A percentile compares a stretch with the other conserved stretches of the same genome.
Conservation (phyloP, 2,888 invertebrate genomes). For the Calliphora vomitoria region DNA sequence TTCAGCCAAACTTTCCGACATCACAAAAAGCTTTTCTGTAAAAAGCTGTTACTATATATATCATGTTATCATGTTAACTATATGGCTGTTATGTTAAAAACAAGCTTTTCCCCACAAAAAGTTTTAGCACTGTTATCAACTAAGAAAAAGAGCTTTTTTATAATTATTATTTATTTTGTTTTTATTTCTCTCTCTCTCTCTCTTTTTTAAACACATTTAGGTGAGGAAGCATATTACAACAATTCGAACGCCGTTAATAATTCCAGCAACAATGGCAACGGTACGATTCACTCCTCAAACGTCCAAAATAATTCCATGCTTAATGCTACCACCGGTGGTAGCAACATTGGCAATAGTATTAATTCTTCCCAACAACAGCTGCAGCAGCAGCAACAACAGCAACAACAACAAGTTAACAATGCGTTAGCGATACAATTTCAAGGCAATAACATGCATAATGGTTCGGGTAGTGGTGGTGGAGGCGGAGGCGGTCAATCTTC, state of each 20-base stretch:
- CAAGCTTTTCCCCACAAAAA: background rate
- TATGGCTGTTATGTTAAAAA: background rate
- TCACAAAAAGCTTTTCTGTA: no score
- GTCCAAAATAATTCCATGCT: constrained; percentile 84
- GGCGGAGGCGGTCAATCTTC: constrained; percentile 72
- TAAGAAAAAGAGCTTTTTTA: constrained; percentile 13
- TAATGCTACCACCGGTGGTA: constrained; percentile 74
- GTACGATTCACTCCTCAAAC: constrained; percentile 81
- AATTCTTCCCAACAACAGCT: constrained; percentile 75
- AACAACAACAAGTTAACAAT: constrained; percentile 80
- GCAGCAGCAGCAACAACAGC: constrained; percentile 77
- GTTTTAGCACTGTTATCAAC: background rate
- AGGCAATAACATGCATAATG: constrained; percentile 80
- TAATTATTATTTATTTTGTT: constrained; percentile 22
- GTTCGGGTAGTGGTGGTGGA: constrained; percentile 73
- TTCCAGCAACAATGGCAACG: constrained; percentile 80
- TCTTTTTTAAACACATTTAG: constrained; percentile 75
- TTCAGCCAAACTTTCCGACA: no score
- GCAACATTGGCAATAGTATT: constrained; percentile 68
- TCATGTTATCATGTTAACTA: no score
- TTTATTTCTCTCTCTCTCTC: constrained; percentile 20
- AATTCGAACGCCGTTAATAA: constrained; percentile 77
- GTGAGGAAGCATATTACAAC: constrained; percentile 84
- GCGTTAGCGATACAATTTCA: constrained; percentile 84
- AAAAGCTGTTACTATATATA: no score